Evolutionary conservation across 2,113 vertebrate genomes (phyloP).

Genomic region (Oophaga pumilio): DNA sequence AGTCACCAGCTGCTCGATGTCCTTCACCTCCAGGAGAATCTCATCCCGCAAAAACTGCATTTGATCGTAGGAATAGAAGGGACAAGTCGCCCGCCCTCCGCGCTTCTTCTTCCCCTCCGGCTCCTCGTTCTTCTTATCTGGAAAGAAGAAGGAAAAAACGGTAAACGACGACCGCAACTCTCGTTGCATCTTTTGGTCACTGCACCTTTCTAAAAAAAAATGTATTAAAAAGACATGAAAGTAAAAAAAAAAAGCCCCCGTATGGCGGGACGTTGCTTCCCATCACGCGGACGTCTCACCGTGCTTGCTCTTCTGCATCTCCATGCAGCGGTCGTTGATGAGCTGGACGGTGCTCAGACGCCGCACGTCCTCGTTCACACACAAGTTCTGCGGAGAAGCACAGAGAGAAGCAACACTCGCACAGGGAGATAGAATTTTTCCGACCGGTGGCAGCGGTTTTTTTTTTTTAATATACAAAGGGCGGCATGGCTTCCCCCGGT

Average conservation of each 20-base stretch:
- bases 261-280: too few species aligned
- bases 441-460: too few species aligned
- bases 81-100: constrained; percentile 71
- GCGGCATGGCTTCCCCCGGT: too few species aligned
- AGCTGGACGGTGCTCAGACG: constrained; percentile 80
- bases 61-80: constrained; percentile 78
- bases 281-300: too few species aligned
- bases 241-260: too few species aligned
- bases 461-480: too few species aligned
- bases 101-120: constrained; percentile 71
- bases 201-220: too few species aligned
- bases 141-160: neutral
- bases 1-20: constrained; percentile 87
- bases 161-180: neutral
- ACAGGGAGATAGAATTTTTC: too few species aligned
- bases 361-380: constrained; percentile 88
- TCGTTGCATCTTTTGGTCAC: too few species aligned
- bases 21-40: constrained; percentile 81
- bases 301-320: constrained; percentile 90
- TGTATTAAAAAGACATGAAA: too few species aligned
- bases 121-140: constrained; percentile 72
- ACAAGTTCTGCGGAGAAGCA: constrained; percentile 78
- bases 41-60: constrained; percentile 85
- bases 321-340: constrained; percentile 92
- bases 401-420: too few species aligned